A percentile compares a stretch with the other conserved stretches of the same genome.
Evolutionary conservation across 1,140 invertebrate species (phyloP).

Genomic region (Diorhabda sublineata): DNA sequence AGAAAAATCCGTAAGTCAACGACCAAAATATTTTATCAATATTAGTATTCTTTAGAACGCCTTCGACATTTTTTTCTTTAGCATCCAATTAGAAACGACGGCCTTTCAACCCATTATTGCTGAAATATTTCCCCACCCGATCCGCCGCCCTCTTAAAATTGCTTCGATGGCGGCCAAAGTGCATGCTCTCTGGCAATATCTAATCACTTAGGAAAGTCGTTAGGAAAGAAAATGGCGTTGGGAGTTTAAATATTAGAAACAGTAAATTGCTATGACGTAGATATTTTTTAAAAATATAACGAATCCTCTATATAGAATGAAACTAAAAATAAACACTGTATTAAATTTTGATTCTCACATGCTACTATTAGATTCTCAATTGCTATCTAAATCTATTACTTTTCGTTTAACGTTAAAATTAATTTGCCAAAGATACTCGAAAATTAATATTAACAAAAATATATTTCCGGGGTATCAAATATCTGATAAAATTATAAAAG

Average conservation of each 20-base stretch:
- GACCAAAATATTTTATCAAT: neutral
- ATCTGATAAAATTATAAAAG: too few relatives aligned
- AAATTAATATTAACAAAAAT: too few relatives aligned
- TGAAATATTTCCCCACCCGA: neutral
- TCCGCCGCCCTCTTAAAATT: neutral
- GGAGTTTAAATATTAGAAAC: neutral
- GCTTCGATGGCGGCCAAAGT: neutral
- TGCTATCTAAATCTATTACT: too few relatives aligned
- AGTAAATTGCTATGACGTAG: neutral
- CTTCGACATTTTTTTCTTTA: neutral
- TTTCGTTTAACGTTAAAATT: too few relatives aligned
- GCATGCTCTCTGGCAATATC: neutral
- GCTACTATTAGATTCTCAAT: too few relatives aligned
- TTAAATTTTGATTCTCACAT: too few relatives aligned
- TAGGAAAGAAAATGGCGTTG: constrained; percentile 1
- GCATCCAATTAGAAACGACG: neutral
- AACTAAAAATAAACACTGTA: too few relatives aligned
- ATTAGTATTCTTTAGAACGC: neutral
- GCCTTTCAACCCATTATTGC: neutral
- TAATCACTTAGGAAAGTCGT: constrained; percentile 2
- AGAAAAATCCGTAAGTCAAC: neutral
- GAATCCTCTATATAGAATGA: too few relatives aligned
- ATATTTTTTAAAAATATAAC: too few relatives aligned
- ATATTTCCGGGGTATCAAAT: too few relatives aligned
- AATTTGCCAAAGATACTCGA: too few relatives aligned